Evolutionary conservation across 2,888 invertebrate species (phyloP).

Genomic region (Lagria hirta): DNA sequence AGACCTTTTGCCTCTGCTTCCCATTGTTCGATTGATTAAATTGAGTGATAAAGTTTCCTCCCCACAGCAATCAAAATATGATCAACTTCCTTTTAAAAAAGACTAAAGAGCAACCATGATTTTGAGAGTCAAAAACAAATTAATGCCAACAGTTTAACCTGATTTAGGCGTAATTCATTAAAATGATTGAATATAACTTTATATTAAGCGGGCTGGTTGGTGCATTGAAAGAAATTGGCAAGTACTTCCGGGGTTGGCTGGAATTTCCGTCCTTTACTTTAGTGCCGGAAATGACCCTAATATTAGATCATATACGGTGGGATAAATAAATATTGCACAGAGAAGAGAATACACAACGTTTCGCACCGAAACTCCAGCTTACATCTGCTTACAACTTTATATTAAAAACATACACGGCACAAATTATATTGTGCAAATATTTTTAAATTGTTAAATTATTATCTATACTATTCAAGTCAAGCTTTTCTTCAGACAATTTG

Average conservation of each 20-base stretch:
- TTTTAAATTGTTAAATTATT: too few species aligned
- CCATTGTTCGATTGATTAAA: slow-evolving; percentile 22
- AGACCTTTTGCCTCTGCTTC: slow-evolving; percentile 14
- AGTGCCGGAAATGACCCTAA: slow-evolving; percentile 40
- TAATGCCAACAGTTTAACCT: slow-evolving; percentile 29
- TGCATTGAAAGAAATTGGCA: slow-evolving; percentile 38
- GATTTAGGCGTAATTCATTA: slow-evolving; percentile 32
- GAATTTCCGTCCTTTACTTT: slow-evolving; percentile 41
- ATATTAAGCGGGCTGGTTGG: slow-evolving; percentile 26
- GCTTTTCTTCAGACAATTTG: too few species aligned
- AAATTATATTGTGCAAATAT: too few species aligned
- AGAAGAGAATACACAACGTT: slow-evolving; percentile 22
- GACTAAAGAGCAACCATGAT: slow-evolving; percentile 11
- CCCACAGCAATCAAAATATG: slow-evolving; percentile 2
- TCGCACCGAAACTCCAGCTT: slow-evolving; percentile 22
- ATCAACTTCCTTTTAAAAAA: slow-evolving; percentile 4
- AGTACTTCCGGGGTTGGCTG: slow-evolving; percentile 42
- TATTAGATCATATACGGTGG: slow-evolving; percentile 41
- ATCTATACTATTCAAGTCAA: too few species aligned
- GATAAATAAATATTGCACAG: slow-evolving; percentile 40
- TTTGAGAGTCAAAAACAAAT: slow-evolving; percentile 18
- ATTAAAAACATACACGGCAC: too few species aligned
- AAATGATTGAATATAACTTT: slow-evolving; percentile 28
- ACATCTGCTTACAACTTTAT: too few species aligned
- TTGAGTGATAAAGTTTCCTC: slow-evolving; percentile 16